Conservation (phyloP, 2,888 invertebrate species). For the Eumacrocentrus americanus region DNA sequence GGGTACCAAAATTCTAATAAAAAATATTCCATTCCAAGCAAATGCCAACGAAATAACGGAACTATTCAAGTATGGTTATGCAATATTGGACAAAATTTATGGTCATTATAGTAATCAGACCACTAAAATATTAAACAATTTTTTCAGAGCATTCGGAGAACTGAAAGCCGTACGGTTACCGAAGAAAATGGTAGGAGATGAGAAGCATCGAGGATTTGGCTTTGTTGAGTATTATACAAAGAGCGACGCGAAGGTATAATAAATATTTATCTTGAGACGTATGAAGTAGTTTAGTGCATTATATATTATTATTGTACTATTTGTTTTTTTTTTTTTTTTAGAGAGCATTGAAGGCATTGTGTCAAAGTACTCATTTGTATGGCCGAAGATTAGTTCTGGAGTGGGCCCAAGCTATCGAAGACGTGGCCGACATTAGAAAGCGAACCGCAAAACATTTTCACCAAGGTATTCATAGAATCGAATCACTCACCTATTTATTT, state of each 20-base stretch:
- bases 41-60: slow-evolving; percentile 80
- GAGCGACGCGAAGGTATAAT: slow-evolving; percentile 87
- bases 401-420: slow-evolving; percentile 87
- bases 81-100: not conserved
- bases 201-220: slow-evolving; percentile 92
- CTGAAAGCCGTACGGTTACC: slow-evolving; percentile 89
- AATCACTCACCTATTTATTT: slow-evolving; percentile 5
- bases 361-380: slow-evolving; percentile 97
- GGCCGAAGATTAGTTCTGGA: slow-evolving; percentile 93
- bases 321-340: slow-evolving; percentile 57
- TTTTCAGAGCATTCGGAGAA: slow-evolving; percentile 87
- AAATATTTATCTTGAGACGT: too few relatives aligned
- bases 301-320: too few relatives aligned
- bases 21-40: slow-evolving; percentile 97
- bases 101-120: slow-evolving; percentile 18
- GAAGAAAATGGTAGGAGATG: slow-evolving; percentile 81
- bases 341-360: slow-evolving; percentile 91
- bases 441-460: slow-evolving; percentile 78
- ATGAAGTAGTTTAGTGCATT: too few relatives aligned
- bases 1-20: slow-evolving; percentile 87
- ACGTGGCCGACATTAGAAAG: slow-evolving; percentile 80
- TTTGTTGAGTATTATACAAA: slow-evolving; percentile 92
- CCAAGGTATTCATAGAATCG: slow-evolving; percentile 44
- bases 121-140: slow-evolving; percentile 21
- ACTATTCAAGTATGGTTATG: slow-evolving; percentile 79